Evolutionary conservation across 2,888 invertebrate species (phyloP).

Genomic region (Allacma fusca): DNA sequence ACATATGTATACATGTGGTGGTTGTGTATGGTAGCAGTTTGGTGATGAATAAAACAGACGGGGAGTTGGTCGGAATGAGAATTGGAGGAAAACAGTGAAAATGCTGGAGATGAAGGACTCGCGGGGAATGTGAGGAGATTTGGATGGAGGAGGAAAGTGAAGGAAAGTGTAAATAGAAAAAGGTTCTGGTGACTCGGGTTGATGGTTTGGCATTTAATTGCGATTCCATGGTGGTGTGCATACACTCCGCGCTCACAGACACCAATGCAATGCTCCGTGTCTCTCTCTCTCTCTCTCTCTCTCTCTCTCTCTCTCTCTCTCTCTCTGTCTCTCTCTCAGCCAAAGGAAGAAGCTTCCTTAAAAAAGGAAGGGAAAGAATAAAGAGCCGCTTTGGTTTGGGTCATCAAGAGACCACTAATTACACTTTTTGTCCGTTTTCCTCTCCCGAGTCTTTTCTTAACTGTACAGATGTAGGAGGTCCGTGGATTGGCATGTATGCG

Average conservation of each 20-base stretch:
- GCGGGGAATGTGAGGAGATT: background rate
- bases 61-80: background rate
- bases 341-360: background rate
- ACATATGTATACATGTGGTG: no score
- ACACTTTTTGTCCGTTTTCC: slow-evolving; percentile 44
- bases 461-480: no score
- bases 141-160: slow-evolving; percentile 16
- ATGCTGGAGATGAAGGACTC: background rate
- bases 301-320: no score
- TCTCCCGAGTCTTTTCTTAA: background rate
- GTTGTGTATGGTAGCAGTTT: no score
- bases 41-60: no score
- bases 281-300: no score
- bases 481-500: no score
- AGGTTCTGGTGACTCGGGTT: no score
- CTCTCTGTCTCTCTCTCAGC: no score
- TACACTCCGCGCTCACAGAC: background rate
- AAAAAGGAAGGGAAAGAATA: slow-evolving; percentile 4
- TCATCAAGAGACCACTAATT: slow-evolving; percentile 47
- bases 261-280: background rate
- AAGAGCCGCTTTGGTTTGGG: slow-evolving; percentile 42
- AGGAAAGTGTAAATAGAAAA: background rate
- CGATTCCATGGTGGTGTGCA: background rate
- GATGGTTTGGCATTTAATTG: slow-evolving; percentile 3
- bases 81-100: background rate